phyloP scores from a whole-genome alignment of 2,888 invertebrate genomes.

The Drosophila eohydei region DNA sequence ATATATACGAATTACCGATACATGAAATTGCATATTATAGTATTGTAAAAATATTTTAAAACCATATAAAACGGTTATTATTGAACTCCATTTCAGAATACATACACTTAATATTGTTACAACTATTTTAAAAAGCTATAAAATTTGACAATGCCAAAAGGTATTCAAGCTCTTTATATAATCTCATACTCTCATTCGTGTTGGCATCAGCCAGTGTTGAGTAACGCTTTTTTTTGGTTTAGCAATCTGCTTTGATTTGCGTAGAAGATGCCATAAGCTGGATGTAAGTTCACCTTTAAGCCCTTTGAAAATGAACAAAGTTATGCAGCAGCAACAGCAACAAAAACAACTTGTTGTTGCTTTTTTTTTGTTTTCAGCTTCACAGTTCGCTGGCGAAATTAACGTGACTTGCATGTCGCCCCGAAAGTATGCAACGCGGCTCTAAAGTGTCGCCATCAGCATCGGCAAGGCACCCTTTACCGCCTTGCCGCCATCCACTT shows the following conservation, averaged over 20 bases:
- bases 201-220: neutral
- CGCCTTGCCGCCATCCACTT: neutral
- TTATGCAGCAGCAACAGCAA: constrained; percentile 38
- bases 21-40: too few species aligned
- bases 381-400: constrained; percentile 72
- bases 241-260: constrained; percentile 21
- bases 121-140: too few species aligned
- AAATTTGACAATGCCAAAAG: too few species aligned
- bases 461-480: constrained; percentile 10
- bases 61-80: too few species aligned
- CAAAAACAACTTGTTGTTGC: constrained; percentile 17
- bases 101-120: too few species aligned
- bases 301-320: constrained; percentile 69
- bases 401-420: constrained; percentile 77
- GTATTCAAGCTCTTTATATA: neutral
- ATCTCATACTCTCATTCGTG: neutral
- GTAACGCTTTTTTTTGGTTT: neutral
- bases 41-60: too few species aligned
- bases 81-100: too few species aligned
- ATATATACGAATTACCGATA: too few species aligned
- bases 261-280: constrained; percentile 20
- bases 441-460: constrained; percentile 73
- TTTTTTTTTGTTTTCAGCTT: constrained; percentile 54
- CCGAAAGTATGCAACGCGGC: constrained; percentile 72
- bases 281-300: constrained; percentile 61